These are phyloP conservation scores for Caenorhabditis macrosperma DNA, from an alignment of 2,888 invertebrate species.

Conservation along the genomic window DNA sequence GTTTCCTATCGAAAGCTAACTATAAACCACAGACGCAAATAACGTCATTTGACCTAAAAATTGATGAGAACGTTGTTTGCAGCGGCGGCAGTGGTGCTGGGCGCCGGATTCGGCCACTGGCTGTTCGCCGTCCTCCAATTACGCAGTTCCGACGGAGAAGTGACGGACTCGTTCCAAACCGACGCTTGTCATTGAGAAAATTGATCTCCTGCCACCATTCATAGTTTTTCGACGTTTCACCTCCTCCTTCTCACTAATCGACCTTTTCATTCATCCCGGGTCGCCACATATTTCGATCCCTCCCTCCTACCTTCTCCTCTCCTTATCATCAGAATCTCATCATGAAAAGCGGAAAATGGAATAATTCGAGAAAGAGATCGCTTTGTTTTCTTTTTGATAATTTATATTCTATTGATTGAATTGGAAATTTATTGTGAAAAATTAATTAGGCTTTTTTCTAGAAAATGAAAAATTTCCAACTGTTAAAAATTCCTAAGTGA, in stretches of 20 bases:
- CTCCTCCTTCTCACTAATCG: constrained; percentile 17
- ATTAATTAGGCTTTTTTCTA: neutral
- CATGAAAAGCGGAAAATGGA: neutral
- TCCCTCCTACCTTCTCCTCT: constrained; percentile 9
- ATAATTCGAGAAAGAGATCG: neutral
- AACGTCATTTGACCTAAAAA: too few relatives aligned
- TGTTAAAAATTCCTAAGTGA: neutral
- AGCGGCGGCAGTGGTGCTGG: constrained; percentile 75
- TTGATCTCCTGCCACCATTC: neutral
- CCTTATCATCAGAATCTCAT: constrained; percentile 37
- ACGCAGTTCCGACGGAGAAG: constrained; percentile 63
- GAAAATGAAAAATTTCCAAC: neutral
- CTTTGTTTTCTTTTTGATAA: neutral
- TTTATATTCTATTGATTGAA: neutral
- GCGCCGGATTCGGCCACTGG: constrained; percentile 78
- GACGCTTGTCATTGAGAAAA: constrained; percentile 73
- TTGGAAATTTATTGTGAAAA: neutral
- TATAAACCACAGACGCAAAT: too few relatives aligned
- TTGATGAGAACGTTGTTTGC: too few relatives aligned
- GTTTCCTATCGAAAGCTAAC: too few relatives aligned
- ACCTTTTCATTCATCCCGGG: constrained; percentile 24
- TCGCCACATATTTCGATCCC: constrained; percentile 6
- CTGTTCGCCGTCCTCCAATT: constrained; percentile 72
- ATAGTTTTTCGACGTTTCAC: neutral
- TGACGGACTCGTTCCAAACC: constrained; percentile 70